A percentile compares a stretch with the other conserved stretches of the same genome.
These are phyloP conservation scores for Phyllostomus discolor DNA, from an alignment of 2,113 vertebrate genomes.

Conservation along the genomic window DNA sequence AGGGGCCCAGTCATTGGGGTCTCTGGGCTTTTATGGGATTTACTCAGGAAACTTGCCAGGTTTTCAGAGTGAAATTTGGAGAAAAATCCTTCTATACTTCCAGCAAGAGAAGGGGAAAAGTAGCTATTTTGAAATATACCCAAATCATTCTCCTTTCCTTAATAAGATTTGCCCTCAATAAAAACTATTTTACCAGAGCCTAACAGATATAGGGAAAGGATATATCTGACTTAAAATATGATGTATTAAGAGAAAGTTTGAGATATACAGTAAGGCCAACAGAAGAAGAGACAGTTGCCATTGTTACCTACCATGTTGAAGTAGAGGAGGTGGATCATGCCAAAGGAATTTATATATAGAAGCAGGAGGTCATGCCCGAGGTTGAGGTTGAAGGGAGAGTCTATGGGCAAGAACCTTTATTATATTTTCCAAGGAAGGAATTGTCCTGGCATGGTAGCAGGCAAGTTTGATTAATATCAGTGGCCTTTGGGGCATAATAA, in stretches of 20 bases:
- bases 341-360: fast-evolving
- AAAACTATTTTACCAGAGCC: neutral
- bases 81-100: neutral
- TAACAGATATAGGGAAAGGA: neutral
- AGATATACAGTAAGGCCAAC: neutral
- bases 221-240: neutral
- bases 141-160: neutral
- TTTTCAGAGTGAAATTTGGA: neutral
- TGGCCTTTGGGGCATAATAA: neutral
- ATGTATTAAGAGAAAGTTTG: neutral
- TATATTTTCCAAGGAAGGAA: neutral
- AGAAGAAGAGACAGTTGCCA: neutral
- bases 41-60: neutral
- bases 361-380: neutral
- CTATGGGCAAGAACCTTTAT: neutral
- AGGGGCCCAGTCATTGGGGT: neutral
- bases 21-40: neutral
- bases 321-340: no score
- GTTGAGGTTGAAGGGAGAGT: neutral
- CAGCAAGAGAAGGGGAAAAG: neutral
- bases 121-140: neutral
- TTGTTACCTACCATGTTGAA: neutral
- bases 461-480: neutral
- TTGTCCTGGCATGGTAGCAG: neutral
- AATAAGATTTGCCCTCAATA: neutral